Base-by-base conservation (phyloP, 2,797 vertebrate species). In the Epinephelus awoara region DNA sequence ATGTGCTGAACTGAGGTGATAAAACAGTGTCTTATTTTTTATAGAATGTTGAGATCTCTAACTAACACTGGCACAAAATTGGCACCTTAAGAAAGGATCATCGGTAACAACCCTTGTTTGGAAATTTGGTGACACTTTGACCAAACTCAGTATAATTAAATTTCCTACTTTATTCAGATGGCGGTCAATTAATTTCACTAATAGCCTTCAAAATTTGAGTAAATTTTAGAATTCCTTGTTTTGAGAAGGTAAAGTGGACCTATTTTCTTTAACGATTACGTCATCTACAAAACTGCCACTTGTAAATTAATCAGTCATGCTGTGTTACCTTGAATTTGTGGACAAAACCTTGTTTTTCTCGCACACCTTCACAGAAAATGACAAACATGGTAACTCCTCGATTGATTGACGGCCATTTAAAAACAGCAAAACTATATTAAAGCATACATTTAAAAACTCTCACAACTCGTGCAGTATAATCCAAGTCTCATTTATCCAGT, bases 121-220 rank as follows among this genome's bases (percentile, higher is more conserved):
- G 9, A 52, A 77, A 17, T 49, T 14, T 51, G 38, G 3, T 59
- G 52, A 58, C 13, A 63, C n/a, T 62, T 42, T 40, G n/a, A 49
- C 1, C 7, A 1, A 8, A 40, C 27, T 64, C 2, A 5, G 21
- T 21, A 34, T 56, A 54, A 27, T 6, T 25, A 1, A 55, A 6
- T 5, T n/a, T 72, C 15, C 46, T 6, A 38, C 19, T 58, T 57
- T 74, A 10, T 51, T 3, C 7, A 17, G 34, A 46, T 54, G 5
- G 25, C 0, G 15, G 3, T 61, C 8, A 54, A 68, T 5, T 2
- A 10, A 23, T 56, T 59, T 52, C 18, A 67, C 4, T 13, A 44
- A 12, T 17, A 42, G 54, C 29, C 27, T 25, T 63, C 15, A 2
- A 57, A 44, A 46, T 25, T 6, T 27, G 13, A 58, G 2, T 12